Evolutionary conservation across 2,888 invertebrate genomes (phyloP).

Genomic region (Labia minor): DNA sequence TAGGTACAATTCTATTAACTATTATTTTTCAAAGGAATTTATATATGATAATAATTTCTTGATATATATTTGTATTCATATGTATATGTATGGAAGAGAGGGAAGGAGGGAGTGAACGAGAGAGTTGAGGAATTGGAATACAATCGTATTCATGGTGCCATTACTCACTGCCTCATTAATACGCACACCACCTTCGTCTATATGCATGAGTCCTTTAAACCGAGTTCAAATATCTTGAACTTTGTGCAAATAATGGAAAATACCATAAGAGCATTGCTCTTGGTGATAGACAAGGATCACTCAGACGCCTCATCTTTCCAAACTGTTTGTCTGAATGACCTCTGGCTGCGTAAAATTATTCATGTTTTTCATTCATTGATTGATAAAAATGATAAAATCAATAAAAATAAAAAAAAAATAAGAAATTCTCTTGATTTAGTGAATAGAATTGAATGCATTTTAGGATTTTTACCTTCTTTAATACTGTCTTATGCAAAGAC

Average conservation of each 20-base stretch:
- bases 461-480: no score
- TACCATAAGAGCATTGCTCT: neutral
- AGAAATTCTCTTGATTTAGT: no score
- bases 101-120: no score
- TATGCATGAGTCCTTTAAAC: constrained; percentile 4
- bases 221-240: constrained; percentile 8
- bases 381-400: neutral
- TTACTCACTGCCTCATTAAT: constrained; percentile 5
- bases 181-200: constrained; percentile 2
- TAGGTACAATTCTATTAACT: no score
- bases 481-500: no score
- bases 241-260: constrained; percentile 13
- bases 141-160: neutral
- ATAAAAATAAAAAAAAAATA: no score
- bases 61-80: no score
- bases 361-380: neutral
- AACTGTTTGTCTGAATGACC: neutral
- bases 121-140: neutral
- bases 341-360: neutral
- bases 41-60: no score
- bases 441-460: no score
- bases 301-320: neutral
- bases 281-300: neutral
- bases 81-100: no score
- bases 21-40: no score